phyloP scores from a whole-genome alignment of 2,888 invertebrate genomes.

The Zhuqinia jingwanae region DNA sequence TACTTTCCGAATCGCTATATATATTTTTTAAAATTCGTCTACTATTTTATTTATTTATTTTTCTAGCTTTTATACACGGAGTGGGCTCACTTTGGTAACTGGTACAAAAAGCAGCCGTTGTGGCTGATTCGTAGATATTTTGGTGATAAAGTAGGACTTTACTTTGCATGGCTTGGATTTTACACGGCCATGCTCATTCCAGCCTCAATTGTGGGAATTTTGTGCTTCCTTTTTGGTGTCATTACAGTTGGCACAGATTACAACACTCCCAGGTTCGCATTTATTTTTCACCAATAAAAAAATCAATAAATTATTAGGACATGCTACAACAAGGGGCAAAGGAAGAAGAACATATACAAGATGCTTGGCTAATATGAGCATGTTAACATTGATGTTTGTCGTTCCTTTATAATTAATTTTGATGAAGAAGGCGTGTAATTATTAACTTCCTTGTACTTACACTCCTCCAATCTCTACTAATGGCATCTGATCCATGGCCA shows the following conservation, averaged over 20 bases:
- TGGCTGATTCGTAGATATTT: constrained; percentile 94
- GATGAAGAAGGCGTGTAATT: too few relatives aligned
- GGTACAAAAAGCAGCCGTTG: constrained; percentile 96
- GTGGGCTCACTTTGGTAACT: constrained; percentile 94
- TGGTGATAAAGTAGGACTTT: constrained; percentile 94
- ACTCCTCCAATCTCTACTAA: too few relatives aligned
- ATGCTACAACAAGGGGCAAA: too few relatives aligned
- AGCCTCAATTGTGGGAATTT: constrained; percentile 91
- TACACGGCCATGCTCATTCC: constrained; percentile 94
- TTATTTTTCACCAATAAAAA: not conserved
- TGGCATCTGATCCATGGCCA: too few relatives aligned
- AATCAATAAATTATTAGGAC: not conserved
- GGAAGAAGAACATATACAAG: too few relatives aligned
- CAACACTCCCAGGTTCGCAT: constrained; percentile 87
- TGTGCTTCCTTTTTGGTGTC: constrained; percentile 93
- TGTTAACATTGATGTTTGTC: not conserved
- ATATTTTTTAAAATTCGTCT: not conserved
- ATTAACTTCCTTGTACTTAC: too few relatives aligned
- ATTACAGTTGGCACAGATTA: constrained; percentile 91
- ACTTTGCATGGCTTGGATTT: constrained; percentile 96
- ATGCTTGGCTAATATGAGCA: not conserved
- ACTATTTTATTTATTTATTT: not conserved
- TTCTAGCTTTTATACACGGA: constrained; percentile 91
- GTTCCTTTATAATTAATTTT: too few relatives aligned
- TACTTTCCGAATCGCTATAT: too few relatives aligned